Evolutionary conservation across 2,888 invertebrate genomes (phyloP).

Genomic region (Tuta absoluta): DNA sequence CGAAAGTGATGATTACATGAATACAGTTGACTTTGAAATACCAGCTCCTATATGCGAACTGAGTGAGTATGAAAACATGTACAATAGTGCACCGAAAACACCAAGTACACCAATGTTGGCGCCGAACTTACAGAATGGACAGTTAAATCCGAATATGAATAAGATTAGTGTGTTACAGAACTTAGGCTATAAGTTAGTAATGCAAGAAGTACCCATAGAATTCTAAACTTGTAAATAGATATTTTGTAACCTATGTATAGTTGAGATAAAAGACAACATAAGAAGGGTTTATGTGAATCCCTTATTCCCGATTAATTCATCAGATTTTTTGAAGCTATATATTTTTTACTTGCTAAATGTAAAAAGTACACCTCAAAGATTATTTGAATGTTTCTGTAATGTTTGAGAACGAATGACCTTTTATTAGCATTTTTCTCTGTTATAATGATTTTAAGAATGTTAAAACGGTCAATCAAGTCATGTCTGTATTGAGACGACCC

Average conservation of each 20-base stretch:
- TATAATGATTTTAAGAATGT: too few relatives aligned
- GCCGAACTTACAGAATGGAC: conserved; percentile 11
- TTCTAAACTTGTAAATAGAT: conserved; percentile 47
- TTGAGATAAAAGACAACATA: too few relatives aligned
- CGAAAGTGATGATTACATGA: conserved; percentile 55
- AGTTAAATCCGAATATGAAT: conserved; percentile 16
- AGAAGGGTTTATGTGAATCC: too few relatives aligned
- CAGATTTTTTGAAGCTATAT: too few relatives aligned
- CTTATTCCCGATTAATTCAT: too few relatives aligned
- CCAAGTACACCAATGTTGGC: not conserved
- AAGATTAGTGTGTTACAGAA: conserved; percentile 39
- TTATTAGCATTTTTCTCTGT: too few relatives aligned
- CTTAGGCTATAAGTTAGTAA: conserved; percentile 56
- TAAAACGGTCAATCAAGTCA: too few relatives aligned
- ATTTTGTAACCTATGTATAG: not conserved
- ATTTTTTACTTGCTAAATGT: too few relatives aligned
- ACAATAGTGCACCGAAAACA: conserved; percentile 7
- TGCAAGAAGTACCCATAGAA: conserved; percentile 72
- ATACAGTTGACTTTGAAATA: conserved; percentile 63
- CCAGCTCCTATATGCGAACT: conserved; percentile 64
- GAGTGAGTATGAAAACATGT: conserved; percentile 48
- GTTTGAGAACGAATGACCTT: too few relatives aligned
- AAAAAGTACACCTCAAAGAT: too few relatives aligned
- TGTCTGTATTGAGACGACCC: too few relatives aligned
- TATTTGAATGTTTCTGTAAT: too few relatives aligned